Base-by-base conservation (phyloP, 1,140 invertebrate genomes). In the Sminthurinus signatus region DNA sequence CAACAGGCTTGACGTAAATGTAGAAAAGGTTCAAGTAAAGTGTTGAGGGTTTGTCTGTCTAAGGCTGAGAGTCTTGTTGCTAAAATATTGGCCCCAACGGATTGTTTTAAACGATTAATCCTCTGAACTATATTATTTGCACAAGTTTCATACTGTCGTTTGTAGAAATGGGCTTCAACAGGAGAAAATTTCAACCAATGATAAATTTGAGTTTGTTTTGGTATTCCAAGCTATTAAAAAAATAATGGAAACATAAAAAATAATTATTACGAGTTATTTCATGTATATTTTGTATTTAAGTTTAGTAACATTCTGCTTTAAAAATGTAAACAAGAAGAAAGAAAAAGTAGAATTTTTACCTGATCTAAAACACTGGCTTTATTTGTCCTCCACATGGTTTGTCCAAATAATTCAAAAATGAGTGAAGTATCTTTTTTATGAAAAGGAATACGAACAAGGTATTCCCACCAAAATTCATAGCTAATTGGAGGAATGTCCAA, bases 1-100 rank as follows among this genome's bases (percentile, higher is more conserved):
- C 82, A 83, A 74, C 87, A 89, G 1, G 85, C 85, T 75, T 88
- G 85, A 1, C 87, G 78, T 43, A 90, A 77, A 43, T 81, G 79
- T 43, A 86, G 71, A 36, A 90, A 76, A 2, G 88, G 87, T 59
- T 77, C 75, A 62, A 89, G 68, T 73, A 79, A 77, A 68, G 74
- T 70, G 58, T 72, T 74, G 15, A 80, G 59, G 17, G 76, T 77
- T n/a, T 75, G 67, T 57, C 77, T 70, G 64, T 81, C 79, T 23
- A 82, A 64, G 31, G 72, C 71, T 42, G 74, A 77, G 4, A 82
- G 67, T 64, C 77, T 77, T 4, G 70, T 71, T 51, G 71, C 64
- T n/a, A 62, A 64, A 60, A 78, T 75, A 5, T 62, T 43, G 51
- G 69, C 23, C 32, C 71, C 70, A 62, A 17, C 17, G 14, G 17